A percentile compares a stretch with the other conserved stretches of the same genome.
Conservation (phyloP, 2,113 vertebrate species). For the Xiphophorus maculatus region DNA sequence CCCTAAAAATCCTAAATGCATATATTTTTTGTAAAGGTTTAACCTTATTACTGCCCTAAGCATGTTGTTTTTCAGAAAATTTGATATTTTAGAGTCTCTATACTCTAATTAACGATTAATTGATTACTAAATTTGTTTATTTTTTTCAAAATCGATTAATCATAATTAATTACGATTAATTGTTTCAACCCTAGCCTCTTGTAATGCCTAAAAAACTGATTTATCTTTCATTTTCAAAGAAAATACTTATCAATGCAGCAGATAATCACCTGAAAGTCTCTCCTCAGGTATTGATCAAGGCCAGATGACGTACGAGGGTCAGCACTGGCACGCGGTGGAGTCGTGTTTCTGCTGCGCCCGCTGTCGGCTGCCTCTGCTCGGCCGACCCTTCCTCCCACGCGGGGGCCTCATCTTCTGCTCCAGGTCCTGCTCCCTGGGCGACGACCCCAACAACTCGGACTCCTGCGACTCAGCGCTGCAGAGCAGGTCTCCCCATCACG, state of each 20-base stretch:
- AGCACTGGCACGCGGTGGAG: conserved; percentile 91
- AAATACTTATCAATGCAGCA: background rate
- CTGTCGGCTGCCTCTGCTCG: conserved; percentile 84
- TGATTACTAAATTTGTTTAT: too few relatives aligned
- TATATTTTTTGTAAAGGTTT: too few relatives aligned
- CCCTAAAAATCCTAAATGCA: too few relatives aligned
- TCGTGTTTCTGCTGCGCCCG: conserved; percentile 88
- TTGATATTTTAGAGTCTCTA: too few relatives aligned
- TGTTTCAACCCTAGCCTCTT: too few relatives aligned
- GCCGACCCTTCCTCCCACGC: conserved; percentile 87
- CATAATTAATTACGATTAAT: too few relatives aligned
- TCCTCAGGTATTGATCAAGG: conserved; percentile 87
- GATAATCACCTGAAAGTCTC: background rate
- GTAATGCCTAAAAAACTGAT: background rate
- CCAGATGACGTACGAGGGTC: conserved; percentile 91
- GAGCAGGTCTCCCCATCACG: conserved; percentile 52
- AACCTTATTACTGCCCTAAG: too few relatives aligned
- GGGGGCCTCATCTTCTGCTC: conserved; percentile 91
- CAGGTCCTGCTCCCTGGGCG: conserved; percentile 85
- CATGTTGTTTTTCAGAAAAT: too few relatives aligned
- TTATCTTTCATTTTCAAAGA: background rate
- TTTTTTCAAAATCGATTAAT: too few relatives aligned
- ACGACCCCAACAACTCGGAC: conserved; percentile 81
- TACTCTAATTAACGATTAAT: too few relatives aligned
- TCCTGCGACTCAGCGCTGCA: conserved; percentile 85